Conservation (phyloP, 2,888 invertebrate genomes). For the Ectropis crepuscularia region DNA sequence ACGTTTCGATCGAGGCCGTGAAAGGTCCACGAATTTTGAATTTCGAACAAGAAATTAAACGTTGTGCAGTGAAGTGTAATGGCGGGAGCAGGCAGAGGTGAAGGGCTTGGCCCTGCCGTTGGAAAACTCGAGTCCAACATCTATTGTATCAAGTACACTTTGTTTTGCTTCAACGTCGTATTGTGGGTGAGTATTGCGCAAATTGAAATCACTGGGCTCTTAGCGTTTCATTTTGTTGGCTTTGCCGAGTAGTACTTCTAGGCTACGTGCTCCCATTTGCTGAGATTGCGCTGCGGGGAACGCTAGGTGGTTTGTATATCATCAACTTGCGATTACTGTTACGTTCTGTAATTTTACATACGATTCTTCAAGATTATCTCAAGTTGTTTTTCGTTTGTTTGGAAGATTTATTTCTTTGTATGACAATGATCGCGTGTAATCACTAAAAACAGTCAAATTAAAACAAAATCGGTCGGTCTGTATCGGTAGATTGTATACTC, state of each 20-base stretch:
- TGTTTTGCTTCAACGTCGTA: constrained; percentile 92
- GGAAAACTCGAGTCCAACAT: constrained; percentile 90
- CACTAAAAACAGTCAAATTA: too few relatives aligned
- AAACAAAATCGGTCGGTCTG: too few relatives aligned
- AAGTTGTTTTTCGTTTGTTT: too few relatives aligned
- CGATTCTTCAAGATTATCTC: too few relatives aligned
- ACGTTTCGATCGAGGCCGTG: constrained; percentile 59
- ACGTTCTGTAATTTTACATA: constrained; percentile 5
- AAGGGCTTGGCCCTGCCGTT: constrained; percentile 79
- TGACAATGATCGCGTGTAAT: too few relatives aligned
- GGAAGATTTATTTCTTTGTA: too few relatives aligned
- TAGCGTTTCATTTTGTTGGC: constrained; percentile 44
- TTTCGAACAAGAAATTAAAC: constrained; percentile 41
- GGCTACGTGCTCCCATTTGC: constrained; percentile 27
- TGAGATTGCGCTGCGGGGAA: constrained; percentile 17
- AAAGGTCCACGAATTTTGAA: constrained; percentile 53
- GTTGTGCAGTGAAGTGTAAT: constrained; percentile 68
- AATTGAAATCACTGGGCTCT: constrained; percentile 42
- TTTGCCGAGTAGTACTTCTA: constrained; percentile 33
- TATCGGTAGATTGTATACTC: too few relatives aligned
- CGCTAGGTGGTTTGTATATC: constrained; percentile 9
- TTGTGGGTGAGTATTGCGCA: constrained; percentile 88
- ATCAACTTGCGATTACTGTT: constrained; percentile 14
- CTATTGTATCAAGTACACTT: constrained; percentile 91
- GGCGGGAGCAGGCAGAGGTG: constrained; percentile 83